phyloP scores from a whole-genome alignment of 2,888 invertebrate species.

The Cyclophora albipunctata region DNA sequence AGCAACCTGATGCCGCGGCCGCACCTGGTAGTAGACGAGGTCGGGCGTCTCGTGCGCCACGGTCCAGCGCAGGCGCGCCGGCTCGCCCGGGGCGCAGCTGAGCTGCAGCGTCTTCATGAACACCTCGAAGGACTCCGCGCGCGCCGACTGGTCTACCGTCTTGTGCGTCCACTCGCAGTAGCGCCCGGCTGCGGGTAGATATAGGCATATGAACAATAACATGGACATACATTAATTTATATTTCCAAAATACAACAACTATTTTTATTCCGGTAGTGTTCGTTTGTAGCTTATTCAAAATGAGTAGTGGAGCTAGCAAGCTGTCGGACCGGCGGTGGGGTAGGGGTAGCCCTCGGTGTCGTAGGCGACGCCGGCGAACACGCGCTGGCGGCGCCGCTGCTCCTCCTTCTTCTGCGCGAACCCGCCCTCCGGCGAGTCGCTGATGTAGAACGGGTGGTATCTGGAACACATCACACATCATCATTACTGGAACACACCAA shows the following conservation, averaged over 20 bases:
- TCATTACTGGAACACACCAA: neutral
- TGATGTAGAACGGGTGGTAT: conserved; percentile 95
- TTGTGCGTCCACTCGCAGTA: conserved; percentile 93
- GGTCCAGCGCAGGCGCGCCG: conserved; percentile 88
- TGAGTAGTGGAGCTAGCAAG: no score
- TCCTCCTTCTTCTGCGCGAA: conserved; percentile 84
- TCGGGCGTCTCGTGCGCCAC: conserved; percentile 90
- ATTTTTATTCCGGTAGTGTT: no score
- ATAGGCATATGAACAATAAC: neutral
- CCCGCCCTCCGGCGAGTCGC: conserved; percentile 89
- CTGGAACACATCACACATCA: conserved; percentile 38
- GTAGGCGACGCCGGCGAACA: conserved; percentile 88
- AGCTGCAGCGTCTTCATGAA: conserved; percentile 85
- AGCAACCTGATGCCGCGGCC: no score
- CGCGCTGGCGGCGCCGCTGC: conserved; percentile 81
- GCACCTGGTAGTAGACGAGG: conserved; percentile 92
- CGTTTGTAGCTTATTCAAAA: no score
- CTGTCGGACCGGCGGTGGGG: conserved; percentile 80
- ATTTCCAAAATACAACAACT: no score
- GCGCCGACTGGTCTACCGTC: conserved; percentile 81
- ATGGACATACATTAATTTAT: no score
- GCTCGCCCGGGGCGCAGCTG: conserved; percentile 84
- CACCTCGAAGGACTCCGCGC: conserved; percentile 84
- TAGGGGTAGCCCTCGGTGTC: conserved; percentile 85
- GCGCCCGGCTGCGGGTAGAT: conserved; percentile 78